A percentile compares a stretch with the other conserved stretches of the same genome.
Conservation (phyloP, 1,140 invertebrate species). For the Eupristina koningsbergeri region DNA sequence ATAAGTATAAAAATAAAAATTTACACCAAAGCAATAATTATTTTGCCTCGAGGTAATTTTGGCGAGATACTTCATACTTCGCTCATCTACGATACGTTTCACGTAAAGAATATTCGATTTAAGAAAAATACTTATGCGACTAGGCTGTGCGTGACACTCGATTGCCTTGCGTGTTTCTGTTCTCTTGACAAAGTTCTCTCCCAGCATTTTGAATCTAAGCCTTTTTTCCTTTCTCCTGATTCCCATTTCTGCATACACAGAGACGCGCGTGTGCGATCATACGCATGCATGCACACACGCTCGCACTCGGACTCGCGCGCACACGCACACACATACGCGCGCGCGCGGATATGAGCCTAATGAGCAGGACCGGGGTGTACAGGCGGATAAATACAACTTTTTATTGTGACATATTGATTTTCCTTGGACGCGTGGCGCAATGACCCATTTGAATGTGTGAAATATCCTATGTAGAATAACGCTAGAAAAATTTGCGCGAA, state of each 20-base stretch:
- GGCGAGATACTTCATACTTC: neutral
- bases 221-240: neutral
- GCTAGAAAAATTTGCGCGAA: neutral
- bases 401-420: conserved; percentile 63
- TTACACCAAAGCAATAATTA: neutral
- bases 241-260: neutral
- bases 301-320: too few species aligned
- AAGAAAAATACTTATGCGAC: neutral
- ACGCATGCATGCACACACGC: neutral
- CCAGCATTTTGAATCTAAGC: conserved; percentile 17
- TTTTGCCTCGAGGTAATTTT: neutral
- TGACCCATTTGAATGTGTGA: conserved; percentile 53
- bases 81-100: neutral
- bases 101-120: neutral
- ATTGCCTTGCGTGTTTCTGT: conserved; percentile 54
- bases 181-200: conserved; percentile 37
- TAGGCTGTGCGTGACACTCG: conserved; percentile 54
- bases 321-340: too few species aligned
- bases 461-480: conserved; percentile 53
- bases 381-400: conserved; percentile 56
- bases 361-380: neutral
- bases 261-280: too few species aligned
- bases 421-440: conserved; percentile 12
- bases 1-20: conserved; percentile 9
- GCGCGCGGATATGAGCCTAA: neutral